Evolutionary conservation across 2,888 invertebrate species (phyloP).

Genomic region (Diarsia brunnea): DNA sequence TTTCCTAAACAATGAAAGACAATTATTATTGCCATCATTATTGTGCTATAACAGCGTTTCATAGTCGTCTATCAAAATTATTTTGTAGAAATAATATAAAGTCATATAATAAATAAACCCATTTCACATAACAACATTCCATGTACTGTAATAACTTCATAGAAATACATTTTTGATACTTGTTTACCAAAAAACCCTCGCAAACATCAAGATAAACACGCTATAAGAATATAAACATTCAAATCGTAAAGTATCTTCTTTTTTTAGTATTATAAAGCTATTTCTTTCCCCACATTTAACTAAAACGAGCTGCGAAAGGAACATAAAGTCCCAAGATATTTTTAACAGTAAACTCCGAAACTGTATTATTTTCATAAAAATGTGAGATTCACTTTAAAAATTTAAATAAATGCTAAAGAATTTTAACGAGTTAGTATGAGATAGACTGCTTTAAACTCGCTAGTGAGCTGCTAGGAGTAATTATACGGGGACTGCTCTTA

Average conservation of each 20-base stretch:
- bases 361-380: slow-evolving; percentile 72
- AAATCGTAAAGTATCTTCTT: slow-evolving; percentile 54
- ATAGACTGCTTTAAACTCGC: slow-evolving; percentile 73
- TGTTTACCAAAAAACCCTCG: slow-evolving; percentile 9
- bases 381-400: slow-evolving; percentile 70
- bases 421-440: slow-evolving; percentile 78
- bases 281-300: slow-evolving; percentile 61
- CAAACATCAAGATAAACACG: slow-evolving; percentile 29
- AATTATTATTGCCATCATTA: not conserved
- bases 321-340: slow-evolving; percentile 68
- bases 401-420: slow-evolving; percentile 76
- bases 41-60: not conserved
- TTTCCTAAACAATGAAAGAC: not conserved
- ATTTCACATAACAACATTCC: not conserved
- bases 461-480: slow-evolving; percentile 75
- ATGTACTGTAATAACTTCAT: not conserved
- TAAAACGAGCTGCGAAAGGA: slow-evolving; percentile 62
- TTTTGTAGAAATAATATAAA: not conserved
- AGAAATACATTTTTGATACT: not conserved
- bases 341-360: slow-evolving; percentile 64
- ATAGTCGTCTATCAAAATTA: not conserved
- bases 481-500: slow-evolving; percentile 68
- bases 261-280: slow-evolving; percentile 58
- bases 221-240: slow-evolving; percentile 40
- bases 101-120: not conserved